Evolutionary conservation across 2,888 invertebrate species (phyloP), one percentile per base, ranked within the genome.

Genomic region (Pemphredon lugubris): DNA sequence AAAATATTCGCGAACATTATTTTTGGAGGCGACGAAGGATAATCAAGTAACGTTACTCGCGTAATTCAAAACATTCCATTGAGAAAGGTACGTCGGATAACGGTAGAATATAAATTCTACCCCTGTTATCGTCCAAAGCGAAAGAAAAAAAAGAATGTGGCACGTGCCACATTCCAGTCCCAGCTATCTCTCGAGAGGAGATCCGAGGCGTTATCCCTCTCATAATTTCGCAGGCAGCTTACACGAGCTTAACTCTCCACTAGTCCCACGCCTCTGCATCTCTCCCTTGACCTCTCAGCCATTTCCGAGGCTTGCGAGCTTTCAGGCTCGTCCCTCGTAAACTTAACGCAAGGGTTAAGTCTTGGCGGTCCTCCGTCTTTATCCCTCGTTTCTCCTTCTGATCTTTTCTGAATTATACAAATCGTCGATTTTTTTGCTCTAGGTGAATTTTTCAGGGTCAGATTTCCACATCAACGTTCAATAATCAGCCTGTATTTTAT

Each of bases 191-290:
- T 57, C 69, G 53, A 61, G 69, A 61, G 70, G 75, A 76, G 77
- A 82, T 81, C 75, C 73, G 64, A 37, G 68, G 75, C 78, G 81
- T 83, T 84, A 84, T 86, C 84, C 84, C 75, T 79, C 84, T 84
- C 83, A 83, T 87, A 87, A 86, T 85, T 86, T 84, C 76, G 77
- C 77, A 75, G 74, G 63, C 77, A 79, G 84, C 85, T 87, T 86
- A 87, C 83, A 79, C 80, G 78, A 75, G 83, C 85, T 83, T 83
- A 82, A 75, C 79, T 74, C 73, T 66, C 54, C 63, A 51, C 42
- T 64, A 64, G 20, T 69, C 61, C 54, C 70, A 51, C 70, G 63
- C 67, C 68, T 69, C 67, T 66, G 64, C 64, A 64, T 51, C 47
- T 51, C 73, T 67, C 64, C 45, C 50, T 50, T 61, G 42, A 45